Evolutionary conservation across 2,888 invertebrate genomes (phyloP).

Genomic region (Melanargia galathea): DNA sequence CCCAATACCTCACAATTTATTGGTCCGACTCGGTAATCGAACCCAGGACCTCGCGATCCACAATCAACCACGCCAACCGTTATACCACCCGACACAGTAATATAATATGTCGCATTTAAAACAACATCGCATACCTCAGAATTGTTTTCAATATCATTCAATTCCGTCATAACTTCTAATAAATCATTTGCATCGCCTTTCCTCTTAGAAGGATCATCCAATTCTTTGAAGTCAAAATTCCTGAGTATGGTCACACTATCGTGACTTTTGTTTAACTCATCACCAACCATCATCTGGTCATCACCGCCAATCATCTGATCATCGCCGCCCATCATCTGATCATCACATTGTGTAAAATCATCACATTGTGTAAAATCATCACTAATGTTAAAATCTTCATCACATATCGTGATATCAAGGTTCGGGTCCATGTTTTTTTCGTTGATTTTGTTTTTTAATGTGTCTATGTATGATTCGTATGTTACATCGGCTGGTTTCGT

Average conservation of each 20-base stretch:
- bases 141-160: slow-evolving; percentile 19
- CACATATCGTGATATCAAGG: slow-evolving; percentile 32
- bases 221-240: slow-evolving; percentile 35
- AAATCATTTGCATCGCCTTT: slow-evolving; percentile 16
- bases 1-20: no score
- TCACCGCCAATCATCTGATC: neutral
- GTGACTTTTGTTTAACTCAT: slow-evolving; percentile 25
- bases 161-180: slow-evolving; percentile 24
- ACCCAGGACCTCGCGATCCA: no score
- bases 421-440: slow-evolving; percentile 24
- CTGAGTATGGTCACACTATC: slow-evolving; percentile 39
- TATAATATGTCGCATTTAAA: neutral
- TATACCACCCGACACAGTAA: no score
- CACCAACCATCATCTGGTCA: neutral
- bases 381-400: slow-evolving; percentile 36
- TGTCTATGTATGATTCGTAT: slow-evolving; percentile 30
- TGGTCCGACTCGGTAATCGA: no score
- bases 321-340: neutral
- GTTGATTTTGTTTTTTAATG: slow-evolving; percentile 28
- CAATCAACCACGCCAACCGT: no score
- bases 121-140: slow-evolving; percentile 14
- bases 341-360: slow-evolving; percentile 11
- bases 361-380: slow-evolving; percentile 24
- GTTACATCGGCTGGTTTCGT: slow-evolving; percentile 36
- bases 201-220: neutral